Percentiles rank a stretch among this genome's conserved stretches.
Conservation (phyloP, 2,888 invertebrate genomes). For the Polymixis flavicincta region DNA sequence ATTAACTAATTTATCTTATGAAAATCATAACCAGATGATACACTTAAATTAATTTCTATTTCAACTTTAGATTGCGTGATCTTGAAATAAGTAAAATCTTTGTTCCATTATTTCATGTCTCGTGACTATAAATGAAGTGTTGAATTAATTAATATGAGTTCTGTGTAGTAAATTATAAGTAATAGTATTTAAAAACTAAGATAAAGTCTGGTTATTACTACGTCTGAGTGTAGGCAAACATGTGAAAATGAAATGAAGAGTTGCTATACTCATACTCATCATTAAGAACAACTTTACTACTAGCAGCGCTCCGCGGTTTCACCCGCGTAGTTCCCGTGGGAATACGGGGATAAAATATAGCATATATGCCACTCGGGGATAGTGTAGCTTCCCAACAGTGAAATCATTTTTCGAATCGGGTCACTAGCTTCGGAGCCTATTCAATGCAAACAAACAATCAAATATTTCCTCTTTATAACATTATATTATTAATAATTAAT, state of each 20-base stretch:
- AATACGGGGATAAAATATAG: too few species aligned
- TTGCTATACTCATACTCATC: not conserved
- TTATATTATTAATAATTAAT: too few species aligned
- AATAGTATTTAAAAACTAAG: not conserved
- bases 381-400: too few species aligned
- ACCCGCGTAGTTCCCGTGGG: too few species aligned
- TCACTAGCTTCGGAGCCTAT: too few species aligned
- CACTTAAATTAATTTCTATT: constrained; percentile 41
- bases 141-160: not conserved
- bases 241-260: not conserved
- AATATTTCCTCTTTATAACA: too few species aligned
- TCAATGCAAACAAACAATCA: too few species aligned
- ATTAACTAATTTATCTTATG: constrained; percentile 41
- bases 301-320: too few species aligned
- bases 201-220: not conserved
- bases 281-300: not conserved
- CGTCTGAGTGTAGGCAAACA: not conserved
- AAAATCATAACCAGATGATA: constrained; percentile 54
- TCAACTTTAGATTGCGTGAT: constrained; percentile 9
- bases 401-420: too few species aligned
- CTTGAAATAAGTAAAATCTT: constrained; percentile 2
- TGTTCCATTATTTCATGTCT: not conserved
- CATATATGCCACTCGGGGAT: too few species aligned
- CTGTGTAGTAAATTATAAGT: not conserved
- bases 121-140: not conserved